A percentile compares a stretch with the other conserved stretches of the same genome.
Conservation (phyloP, 2,888 invertebrate species). For the Carabus problematicus region DNA sequence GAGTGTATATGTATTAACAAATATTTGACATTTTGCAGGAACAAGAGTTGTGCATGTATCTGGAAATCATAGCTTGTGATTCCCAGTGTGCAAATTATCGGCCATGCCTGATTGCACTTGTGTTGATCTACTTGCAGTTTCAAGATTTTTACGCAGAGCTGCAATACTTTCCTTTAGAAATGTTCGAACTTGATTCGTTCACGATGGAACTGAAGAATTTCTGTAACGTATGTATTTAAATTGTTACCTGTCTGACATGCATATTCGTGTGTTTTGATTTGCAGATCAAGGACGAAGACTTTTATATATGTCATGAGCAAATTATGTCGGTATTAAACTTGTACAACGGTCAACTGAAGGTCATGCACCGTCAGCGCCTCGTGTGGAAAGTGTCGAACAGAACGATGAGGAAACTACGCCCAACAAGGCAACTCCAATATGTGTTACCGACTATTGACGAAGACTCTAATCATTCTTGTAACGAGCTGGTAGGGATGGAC, state of each 20-base stretch:
- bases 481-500: no score
- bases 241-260: conserved; percentile 13
- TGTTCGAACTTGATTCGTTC: conserved; percentile 72
- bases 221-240: conserved; percentile 68
- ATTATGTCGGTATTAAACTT: conserved; percentile 71
- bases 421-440: conserved; percentile 26
- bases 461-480: conserved; percentile 1
- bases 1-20: conserved; percentile 18
- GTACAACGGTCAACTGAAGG: conserved; percentile 75
- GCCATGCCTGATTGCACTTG: conserved; percentile 78
- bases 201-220: conserved; percentile 75
- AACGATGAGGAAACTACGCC: conserved; percentile 56
- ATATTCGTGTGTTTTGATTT: conserved; percentile 36
- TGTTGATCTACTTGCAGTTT: conserved; percentile 76
- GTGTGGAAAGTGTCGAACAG: conserved; percentile 80
- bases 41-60: conserved; percentile 69
- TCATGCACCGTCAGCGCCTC: conserved; percentile 74
- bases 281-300: conserved; percentile 73
- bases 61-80: conserved; percentile 80
- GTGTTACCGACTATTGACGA: conserved; percentile 34
- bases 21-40: conserved; percentile 57
- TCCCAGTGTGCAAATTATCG: conserved; percentile 76
- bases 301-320: conserved; percentile 67
- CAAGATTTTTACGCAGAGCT: conserved; percentile 58
- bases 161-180: conserved; percentile 54